Evolutionary conservation across 1,140 invertebrate species (phyloP).

Genomic region (Neodiprion fabricii): DNA sequence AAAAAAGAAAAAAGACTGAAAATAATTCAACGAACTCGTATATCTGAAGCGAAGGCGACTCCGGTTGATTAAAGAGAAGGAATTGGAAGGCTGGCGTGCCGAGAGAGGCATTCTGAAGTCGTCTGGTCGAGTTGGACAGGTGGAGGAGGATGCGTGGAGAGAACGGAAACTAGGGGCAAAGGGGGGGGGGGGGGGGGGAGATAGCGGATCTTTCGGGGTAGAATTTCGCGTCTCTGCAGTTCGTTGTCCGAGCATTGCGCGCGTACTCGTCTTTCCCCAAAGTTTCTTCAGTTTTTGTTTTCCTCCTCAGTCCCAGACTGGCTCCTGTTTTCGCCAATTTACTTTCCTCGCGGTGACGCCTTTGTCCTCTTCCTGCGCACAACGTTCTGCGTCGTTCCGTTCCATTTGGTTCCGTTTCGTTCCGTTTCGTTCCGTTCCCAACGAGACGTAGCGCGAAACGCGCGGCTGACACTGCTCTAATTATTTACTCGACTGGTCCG

Average conservation of each 20-base stretch:
- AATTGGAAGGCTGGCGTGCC: not conserved
- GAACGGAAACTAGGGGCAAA: conserved; percentile 10
- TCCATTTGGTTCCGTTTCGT: too few species aligned
- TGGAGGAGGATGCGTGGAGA: conserved; percentile 24
- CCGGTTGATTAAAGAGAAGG: too few species aligned
- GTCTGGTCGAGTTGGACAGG: conserved; percentile 7
- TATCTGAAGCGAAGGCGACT: not conserved
- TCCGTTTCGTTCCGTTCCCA: too few species aligned
- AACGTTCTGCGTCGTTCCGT: not conserved
- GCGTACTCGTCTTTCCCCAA: not conserved
- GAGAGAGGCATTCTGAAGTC: not conserved
- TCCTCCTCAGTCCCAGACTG: conserved; percentile 21
- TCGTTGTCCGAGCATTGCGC: not conserved
- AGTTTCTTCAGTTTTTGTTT: not conserved
- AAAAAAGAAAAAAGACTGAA: too few species aligned
- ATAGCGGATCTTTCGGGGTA: conserved; percentile 23
- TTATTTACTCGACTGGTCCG: conserved; percentile 36
- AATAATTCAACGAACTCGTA: not conserved
- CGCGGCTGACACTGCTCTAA: conserved; percentile 25
- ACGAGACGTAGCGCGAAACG: too few species aligned
- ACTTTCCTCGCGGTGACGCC: conserved; percentile 21
- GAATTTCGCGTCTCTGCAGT: conserved; percentile 9
- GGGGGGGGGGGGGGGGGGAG: not conserved
- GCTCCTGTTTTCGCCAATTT: conserved; percentile 19
- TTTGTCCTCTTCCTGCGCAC: conserved; percentile 29